phyloP scores from a whole-genome alignment of 2,113 vertebrate genomes.

The Axis porcinus region DNA sequence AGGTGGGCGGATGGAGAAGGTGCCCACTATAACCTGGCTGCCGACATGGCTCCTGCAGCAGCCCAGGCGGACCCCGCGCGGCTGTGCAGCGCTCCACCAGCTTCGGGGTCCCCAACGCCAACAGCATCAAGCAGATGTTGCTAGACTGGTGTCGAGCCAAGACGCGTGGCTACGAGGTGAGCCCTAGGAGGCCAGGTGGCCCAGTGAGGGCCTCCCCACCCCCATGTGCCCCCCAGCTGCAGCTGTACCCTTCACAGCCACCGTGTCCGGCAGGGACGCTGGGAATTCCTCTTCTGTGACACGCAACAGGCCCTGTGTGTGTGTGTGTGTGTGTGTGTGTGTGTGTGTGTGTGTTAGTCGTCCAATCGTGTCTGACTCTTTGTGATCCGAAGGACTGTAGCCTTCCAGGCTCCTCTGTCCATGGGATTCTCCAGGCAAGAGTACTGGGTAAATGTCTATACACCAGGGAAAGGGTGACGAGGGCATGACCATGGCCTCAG shows the following conservation, averaged over 20 bases:
- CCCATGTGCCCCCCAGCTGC: background rate
- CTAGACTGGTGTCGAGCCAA: slow-evolving; percentile 98
- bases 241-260: background rate
- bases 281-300: background rate
- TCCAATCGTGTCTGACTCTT: background rate
- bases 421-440: background rate
- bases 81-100: slow-evolving; percentile 92
- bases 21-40: background rate
- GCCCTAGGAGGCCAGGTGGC: background rate
- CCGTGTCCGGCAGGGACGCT: background rate
- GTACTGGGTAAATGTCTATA: background rate
- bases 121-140: slow-evolving; percentile 99
- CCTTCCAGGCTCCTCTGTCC: background rate
- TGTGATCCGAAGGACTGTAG: background rate
- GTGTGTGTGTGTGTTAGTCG: background rate
- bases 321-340: background rate
- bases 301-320: background rate
- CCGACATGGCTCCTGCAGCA: slow-evolving; percentile 72
- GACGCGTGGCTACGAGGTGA: slow-evolving; percentile 94
- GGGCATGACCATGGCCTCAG: background rate
- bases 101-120: slow-evolving; percentile 96
- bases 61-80: slow-evolving; percentile 78
- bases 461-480: background rate
- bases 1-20: background rate
- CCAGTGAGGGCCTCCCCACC: background rate